These are phyloP conservation scores for Heteromurus nitidus DNA, from an alignment of 2,888 invertebrate species.

Conservation along the genomic window DNA sequence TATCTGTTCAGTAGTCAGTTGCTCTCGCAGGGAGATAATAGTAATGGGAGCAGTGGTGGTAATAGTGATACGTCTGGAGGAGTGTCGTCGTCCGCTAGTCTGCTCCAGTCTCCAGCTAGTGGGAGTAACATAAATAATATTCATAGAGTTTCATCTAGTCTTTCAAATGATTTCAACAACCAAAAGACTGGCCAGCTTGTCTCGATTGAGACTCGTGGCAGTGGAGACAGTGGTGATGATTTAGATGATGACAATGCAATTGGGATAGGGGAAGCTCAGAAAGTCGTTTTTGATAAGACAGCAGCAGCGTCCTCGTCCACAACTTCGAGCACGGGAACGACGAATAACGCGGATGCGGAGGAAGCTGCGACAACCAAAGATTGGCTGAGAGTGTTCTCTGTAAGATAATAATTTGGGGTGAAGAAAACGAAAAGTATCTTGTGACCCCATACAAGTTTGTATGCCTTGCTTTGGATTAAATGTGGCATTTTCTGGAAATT, in stretches of 20 bases:
- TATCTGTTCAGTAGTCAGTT: conserved; percentile 59
- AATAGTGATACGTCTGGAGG: not conserved
- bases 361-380: conserved; percentile 33
- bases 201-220: not conserved
- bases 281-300: not conserved
- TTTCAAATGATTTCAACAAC: conserved; percentile 39
- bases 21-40: conserved; percentile 21
- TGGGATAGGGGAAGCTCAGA: not conserved
- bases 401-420: conserved; percentile 13
- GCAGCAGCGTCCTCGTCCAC: not conserved
- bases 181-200: conserved; percentile 47
- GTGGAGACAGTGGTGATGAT: not conserved
- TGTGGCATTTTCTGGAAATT: not conserved
- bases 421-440: not conserved
- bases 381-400: conserved; percentile 59
- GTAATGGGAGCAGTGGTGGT: not conserved
- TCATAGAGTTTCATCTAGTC: conserved; percentile 21
- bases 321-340: not conserved
- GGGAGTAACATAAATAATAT: not conserved
- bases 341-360: not conserved
- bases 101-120: conserved; percentile 15
- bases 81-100: no score
- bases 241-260: conserved; percentile 19
- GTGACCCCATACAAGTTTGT: not conserved
- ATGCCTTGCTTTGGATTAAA: not conserved